Conservation (phyloP, 2,113 vertebrate genomes). For the Trachemys scripta region DNA sequence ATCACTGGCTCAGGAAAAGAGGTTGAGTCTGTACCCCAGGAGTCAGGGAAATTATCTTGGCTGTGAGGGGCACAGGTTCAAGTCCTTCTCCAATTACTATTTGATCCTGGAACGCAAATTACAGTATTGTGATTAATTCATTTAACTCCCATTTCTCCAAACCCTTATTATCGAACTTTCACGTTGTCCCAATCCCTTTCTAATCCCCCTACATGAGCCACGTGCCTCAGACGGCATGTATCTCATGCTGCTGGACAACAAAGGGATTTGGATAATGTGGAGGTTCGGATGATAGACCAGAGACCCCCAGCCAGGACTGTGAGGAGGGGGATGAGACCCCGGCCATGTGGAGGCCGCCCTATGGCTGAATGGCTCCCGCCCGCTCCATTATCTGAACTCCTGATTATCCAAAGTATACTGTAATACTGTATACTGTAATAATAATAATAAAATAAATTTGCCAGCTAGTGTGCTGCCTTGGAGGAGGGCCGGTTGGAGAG, state of each 20-base stretch:
- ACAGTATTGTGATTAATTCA: no score
- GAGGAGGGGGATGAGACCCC: background rate
- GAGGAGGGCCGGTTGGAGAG: slow-evolving; percentile 34
- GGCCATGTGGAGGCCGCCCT: background rate
- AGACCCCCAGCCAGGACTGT: background rate
- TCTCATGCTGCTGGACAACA: background rate
- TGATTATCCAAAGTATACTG: background rate
- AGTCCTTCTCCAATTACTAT: background rate
- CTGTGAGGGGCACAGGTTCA: background rate
- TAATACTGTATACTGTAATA: background rate
- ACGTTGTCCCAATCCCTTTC: background rate
- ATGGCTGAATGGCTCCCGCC: background rate
- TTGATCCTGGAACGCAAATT: no score
- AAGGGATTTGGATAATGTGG: background rate
- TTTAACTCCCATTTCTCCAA: background rate
- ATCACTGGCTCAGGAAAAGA: background rate
- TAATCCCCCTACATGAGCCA: background rate
- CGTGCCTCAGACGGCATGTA: background rate
- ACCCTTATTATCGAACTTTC: background rate
- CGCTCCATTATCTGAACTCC: background rate
- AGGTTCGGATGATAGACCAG: background rate
- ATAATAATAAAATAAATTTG: slow-evolving; percentile 35
- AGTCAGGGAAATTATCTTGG: background rate
- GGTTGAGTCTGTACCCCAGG: background rate
- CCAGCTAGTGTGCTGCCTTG: slow-evolving; percentile 39